Base-by-base conservation (phyloP, 2,888 invertebrate species). In the Serripes groenlandicus region DNA sequence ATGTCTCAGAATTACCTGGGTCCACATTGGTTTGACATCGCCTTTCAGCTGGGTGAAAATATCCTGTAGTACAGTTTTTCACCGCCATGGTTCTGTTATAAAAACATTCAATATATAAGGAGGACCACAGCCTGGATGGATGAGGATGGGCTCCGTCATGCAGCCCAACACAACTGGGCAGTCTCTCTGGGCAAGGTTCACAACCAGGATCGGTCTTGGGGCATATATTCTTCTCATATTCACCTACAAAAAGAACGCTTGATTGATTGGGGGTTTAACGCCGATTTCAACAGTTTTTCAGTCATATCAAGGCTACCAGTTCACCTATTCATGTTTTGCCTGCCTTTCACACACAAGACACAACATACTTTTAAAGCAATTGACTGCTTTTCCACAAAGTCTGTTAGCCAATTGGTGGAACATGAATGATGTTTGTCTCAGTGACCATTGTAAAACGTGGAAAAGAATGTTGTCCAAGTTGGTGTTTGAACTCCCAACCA, bases 161-260 rank as follows among this genome's bases (percentile, higher is more conserved):
- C 21, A 85, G 68, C 9, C 87, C 86, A 15, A 85, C 76, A 81
- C 89, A 89, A 62, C 87, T 88, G 15, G 87, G 86, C 30, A 86
- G 72, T 9, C 87, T 78, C n/a, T 83, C 82, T 0, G 81, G 80
- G 72, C 89, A 89, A 2, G 88, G 86, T 4, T 49, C 54, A 73
- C 89, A 89, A 9, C 71, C 54, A n/a, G 73, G 75, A 56, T 85
- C 80, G 7, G 69, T 70, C 42, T 76, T 81, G 49, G 82, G 62
- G 56, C 89, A 89, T 42, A 83, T 34, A 75, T 89, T 89, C 68
- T 80, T 81, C 69, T 74, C 79, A 60, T 89, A 89, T 60, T 88
- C 82, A 83, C 89, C 89, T 89, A 49, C 23, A 60, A 30, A 60
- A 9, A n/a, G 18, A 42, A 42, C n/a, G n/a, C n/a, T n/a, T n/a